Base-by-base conservation (phyloP, 1,140 invertebrate species). In the Aphelinus certus region DNA sequence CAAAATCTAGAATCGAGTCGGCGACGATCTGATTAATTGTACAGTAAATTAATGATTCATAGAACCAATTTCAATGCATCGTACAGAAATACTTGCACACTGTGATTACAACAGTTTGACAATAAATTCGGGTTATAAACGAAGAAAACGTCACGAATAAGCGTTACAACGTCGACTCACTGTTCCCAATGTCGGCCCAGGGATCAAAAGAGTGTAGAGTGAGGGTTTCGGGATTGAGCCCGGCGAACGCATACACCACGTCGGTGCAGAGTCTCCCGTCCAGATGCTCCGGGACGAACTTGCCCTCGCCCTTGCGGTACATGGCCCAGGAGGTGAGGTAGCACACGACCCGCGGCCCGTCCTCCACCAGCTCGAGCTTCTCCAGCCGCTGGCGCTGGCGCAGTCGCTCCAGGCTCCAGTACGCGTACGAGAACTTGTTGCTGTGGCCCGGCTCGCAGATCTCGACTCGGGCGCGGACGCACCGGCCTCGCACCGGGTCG, bases 271-370 rank as follows among this genome's bases (percentile, higher is more conserved):
- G 89, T 57, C 88, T 86, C 0, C 92, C 89, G 80, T 97, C 94
- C 1, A 97, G 86, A 77, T 95, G 90, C 87, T 97, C 95, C 0
- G 96, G 96, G 0, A 94, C 92, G 83, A 95, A 97, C 85, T 94
- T 93, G 6, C 93, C 95, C 72, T 94, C 92, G 0, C 90, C 92
- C 78, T 94, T 94, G 61, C 96, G 90, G 81, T 96, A 95, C 82
- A 95, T 92, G 0, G 95, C 92, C 96, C 96, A 97, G 79, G 93
- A 97, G 1, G 95, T 95, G 79, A 96, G 90, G 80, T 97, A 97
- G 84, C 96, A 97, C 0, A 96, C 90, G 0, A 97, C 92, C 76
- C 90, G 90, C 3, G 87, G 84, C 43, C 82, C 76, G 51, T 82
- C 7, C 45, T 83, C 79, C 0, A 85, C 74, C 67, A 82, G 77